Base-by-base conservation (phyloP, 2,888 invertebrate species). In the Seira musarum region DNA sequence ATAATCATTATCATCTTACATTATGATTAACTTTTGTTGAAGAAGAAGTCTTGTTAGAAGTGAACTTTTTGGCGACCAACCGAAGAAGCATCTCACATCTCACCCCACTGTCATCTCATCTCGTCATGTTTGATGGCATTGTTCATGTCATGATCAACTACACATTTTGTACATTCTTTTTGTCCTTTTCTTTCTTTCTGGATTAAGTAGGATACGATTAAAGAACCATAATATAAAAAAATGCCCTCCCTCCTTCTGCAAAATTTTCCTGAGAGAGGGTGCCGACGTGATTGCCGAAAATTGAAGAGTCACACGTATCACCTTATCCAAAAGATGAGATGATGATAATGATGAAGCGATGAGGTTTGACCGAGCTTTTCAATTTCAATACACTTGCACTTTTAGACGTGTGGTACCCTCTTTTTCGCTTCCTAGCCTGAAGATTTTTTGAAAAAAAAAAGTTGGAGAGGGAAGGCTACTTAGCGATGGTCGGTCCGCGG, bases 401-500 rank as follows among this genome's bases (percentile, higher is more conserved):
- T 57, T 57, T 60, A 5, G 8, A 21, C 2, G 46, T 25, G 3
- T 46, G 53, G 68, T 25, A 25, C 69, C 25, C 35, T 24, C 5
- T 68, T n/a, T 21, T 13, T 53, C 22, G 40, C 69, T 69, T 69
- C 69, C 69, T 69, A 10, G 69, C 69, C 69, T 69, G 25, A 19
- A 69, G 69, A 2, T 13, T 40, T 40, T 40, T 8, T 8, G 13
- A 40, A 40, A 40, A 40, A 67, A 49, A 67, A 49, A 30, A 21
- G 21, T 17, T 30, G 24, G 46, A 49, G 57, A 24, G 25, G 19
- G 60, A 69, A 69, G 69, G 69, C 69, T 69, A 60, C 57, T 68
- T 69, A 69, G 69, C 57, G 57, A 69, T 69, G 69, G 69, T 69
- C 60, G 49, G 25, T 65, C 65, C n/a, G n/a, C n/a, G 5, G 1